Evolutionary conservation across 2,113 vertebrate species (phyloP).

Genomic region (Galbula dea): DNA sequence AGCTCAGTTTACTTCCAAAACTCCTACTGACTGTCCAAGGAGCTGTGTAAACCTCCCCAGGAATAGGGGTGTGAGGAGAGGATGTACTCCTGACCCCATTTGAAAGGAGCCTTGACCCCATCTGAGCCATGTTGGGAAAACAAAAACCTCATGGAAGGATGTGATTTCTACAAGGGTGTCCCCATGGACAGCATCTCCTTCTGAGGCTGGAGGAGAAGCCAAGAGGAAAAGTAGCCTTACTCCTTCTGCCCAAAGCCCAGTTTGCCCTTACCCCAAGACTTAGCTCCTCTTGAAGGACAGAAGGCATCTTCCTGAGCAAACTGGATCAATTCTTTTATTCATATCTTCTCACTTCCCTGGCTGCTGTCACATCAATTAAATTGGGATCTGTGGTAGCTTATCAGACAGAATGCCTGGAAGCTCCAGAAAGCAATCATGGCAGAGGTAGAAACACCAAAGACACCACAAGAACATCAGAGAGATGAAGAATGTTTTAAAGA

Average conservation of each 20-base stretch:
- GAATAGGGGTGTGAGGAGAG: background rate
- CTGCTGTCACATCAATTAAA: background rate
- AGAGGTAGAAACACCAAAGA: conserved; percentile 42
- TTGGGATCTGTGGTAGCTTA: conserved; percentile 19
- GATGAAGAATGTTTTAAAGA: conserved; percentile 42
- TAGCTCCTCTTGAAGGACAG: background rate
- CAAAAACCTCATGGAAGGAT: background rate
- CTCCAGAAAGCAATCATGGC: background rate
- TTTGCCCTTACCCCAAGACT: background rate
- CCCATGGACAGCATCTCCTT: background rate
- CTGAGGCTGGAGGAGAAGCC: background rate
- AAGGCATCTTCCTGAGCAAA: background rate
- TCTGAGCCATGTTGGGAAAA: background rate
- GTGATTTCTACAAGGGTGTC: background rate
- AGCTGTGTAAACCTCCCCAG: background rate
- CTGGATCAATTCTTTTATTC: background rate
- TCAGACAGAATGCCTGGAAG: conserved; percentile 16
- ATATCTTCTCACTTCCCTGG: conserved; percentile 1
- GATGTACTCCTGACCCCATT: background rate
- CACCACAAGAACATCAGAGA: conserved; percentile 55
- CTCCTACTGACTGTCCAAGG: background rate
- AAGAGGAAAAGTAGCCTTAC: background rate
- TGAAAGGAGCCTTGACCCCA: background rate
- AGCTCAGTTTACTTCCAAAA: background rate
- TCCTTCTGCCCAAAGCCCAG: background rate